Evolutionary conservation across 2,797 vertebrate species (phyloP).

Genomic region (Catamblyrhynchus diadema): DNA sequence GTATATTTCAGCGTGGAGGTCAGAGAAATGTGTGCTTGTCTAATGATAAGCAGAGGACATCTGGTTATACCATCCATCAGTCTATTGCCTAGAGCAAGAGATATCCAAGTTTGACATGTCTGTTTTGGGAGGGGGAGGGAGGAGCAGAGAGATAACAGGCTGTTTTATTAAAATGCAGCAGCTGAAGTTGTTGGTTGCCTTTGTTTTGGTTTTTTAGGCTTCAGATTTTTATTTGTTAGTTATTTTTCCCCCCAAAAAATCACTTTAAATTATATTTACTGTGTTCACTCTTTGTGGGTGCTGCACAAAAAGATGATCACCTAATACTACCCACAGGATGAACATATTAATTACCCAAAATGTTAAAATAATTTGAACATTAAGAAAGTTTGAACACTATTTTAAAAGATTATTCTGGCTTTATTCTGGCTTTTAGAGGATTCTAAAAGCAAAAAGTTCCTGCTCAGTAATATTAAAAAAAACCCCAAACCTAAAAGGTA

Average conservation of each 20-base stretch:
- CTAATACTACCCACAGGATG: not conserved
- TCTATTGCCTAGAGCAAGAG: slow-evolving; percentile 27
- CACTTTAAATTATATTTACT: not conserved
- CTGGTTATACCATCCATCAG: slow-evolving; percentile 34
- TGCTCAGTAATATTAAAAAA: not conserved
- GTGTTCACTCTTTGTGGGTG: not conserved
- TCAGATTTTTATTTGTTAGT: not conserved
- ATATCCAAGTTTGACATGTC: slow-evolving; percentile 39
- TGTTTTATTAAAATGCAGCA: not conserved
- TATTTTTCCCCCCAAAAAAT: fast-evolving
- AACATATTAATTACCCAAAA: not conserved
- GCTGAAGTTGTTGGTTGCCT: not conserved
- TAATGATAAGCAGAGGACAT: slow-evolving; percentile 54
- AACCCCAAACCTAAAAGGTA: not conserved
- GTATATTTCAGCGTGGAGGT: not conserved
- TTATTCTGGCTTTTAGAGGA: too few relatives aligned
- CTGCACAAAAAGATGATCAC: not conserved
- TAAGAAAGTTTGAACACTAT: not conserved
- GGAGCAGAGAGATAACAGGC: not conserved
- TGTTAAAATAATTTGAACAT: not conserved
- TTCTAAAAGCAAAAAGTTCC: not conserved
- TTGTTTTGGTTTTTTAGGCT: not conserved
- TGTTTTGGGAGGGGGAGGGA: not conserved
- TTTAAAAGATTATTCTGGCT: too few relatives aligned
- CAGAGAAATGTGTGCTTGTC: not conserved